Conservation (phyloP, 2,113 vertebrate genomes). For the Coturnix japonica region DNA sequence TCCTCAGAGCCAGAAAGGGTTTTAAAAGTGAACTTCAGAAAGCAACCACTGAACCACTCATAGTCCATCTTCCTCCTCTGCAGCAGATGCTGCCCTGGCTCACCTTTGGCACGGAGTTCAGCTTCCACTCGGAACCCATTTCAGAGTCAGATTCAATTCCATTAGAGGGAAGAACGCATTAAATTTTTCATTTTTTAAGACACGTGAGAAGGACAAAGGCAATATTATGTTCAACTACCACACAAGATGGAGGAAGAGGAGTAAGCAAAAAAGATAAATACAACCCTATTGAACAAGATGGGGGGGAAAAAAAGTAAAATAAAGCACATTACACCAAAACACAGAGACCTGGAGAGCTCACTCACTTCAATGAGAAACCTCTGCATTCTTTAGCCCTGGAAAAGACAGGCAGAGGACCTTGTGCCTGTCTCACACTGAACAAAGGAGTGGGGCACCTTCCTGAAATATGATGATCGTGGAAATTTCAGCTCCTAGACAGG, state of each 20-base stretch:
- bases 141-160: conserved; percentile 38
- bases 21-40: conserved; percentile 40
- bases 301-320: not conserved
- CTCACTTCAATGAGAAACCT: conserved; percentile 63
- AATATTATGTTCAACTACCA: conserved; percentile 67
- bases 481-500: conserved; percentile 77
- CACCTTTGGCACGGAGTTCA: not conserved
- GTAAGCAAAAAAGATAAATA: not conserved
- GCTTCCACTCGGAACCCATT: not conserved
- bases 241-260: not conserved
- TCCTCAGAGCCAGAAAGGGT: not conserved
- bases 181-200: conserved; percentile 61
- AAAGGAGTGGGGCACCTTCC: conserved; percentile 83
- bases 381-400: conserved; percentile 68
- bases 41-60: not conserved
- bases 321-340: not conserved
- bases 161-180: conserved; percentile 57
- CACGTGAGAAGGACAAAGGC: conserved; percentile 72
- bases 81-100: conserved; percentile 33
- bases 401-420: conserved; percentile 78
- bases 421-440: conserved; percentile 82
- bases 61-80: conserved; percentile 10
- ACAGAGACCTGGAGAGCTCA: not conserved
- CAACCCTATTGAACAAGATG: not conserved
- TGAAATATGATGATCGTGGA: conserved; percentile 88